Evolutionary conservation across 2,797 vertebrate species (phyloP).

Genomic region (Melopsittacus undulatus): DNA sequence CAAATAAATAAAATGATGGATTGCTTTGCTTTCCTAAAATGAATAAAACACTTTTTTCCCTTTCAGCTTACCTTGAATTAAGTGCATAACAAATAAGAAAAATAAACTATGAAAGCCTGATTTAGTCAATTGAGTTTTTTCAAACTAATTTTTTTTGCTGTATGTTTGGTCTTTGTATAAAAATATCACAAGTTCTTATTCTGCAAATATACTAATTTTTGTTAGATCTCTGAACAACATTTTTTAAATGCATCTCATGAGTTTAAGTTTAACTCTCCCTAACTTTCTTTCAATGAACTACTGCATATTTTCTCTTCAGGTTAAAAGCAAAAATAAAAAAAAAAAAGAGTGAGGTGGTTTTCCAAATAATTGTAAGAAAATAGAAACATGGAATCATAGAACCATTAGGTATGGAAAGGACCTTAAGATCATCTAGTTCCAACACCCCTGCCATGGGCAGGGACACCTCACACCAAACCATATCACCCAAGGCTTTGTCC

Average conservation of each 20-base stretch:
- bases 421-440: no score
- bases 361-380: neutral
- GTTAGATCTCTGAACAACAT: neutral
- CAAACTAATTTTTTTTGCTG: neutral
- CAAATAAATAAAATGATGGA: neutral
- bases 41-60: neutral
- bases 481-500: no score
- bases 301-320: neutral
- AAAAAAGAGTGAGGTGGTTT: neutral
- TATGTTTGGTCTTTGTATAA: neutral
- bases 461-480: no score
- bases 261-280: neutral
- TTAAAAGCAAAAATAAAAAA: neutral
- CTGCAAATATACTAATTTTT: neutral
- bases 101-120: neutral
- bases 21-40: neutral
- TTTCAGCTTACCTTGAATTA: neutral
- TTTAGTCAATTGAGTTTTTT: neutral
- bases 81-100: neutral
- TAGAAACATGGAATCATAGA: no score
- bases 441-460: no score
- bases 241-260: neutral
- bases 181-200: neutral
- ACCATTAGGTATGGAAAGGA: no score
- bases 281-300: neutral